Evolutionary conservation across 2,797 vertebrate species (phyloP).

Genomic region (Ispidina lecontei): DNA sequence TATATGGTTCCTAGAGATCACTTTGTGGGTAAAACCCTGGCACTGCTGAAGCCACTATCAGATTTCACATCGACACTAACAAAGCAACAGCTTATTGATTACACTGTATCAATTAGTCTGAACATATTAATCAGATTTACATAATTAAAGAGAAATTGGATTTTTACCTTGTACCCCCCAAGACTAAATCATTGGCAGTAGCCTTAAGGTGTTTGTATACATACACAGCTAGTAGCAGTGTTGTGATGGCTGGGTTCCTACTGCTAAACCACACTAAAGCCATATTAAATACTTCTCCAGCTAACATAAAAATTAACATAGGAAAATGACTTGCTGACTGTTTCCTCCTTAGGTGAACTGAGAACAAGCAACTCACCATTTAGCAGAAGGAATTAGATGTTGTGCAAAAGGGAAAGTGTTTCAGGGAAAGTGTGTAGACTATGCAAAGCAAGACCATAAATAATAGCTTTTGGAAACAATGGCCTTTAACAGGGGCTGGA

Average conservation of each 20-base stretch:
- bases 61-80: not conserved
- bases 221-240: not conserved
- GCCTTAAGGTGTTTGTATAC: not conserved
- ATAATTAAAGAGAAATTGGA: not conserved
- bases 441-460: conserved; percentile 32
- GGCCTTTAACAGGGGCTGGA: not conserved
- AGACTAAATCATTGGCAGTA: not conserved
- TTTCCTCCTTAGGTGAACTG: conserved; percentile 1
- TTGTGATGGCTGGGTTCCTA: not conserved
- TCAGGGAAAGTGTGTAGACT: conserved; percentile 51
- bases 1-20: not conserved
- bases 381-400: conserved; percentile 54
- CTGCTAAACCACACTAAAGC: not conserved
- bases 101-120: not conserved
- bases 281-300: conserved; percentile 11
- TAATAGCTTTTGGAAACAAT: not conserved
- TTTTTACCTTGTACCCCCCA: not conserved
- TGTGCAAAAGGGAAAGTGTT: conserved; percentile 45
- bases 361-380: conserved; percentile 34
- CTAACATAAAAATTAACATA: not conserved
- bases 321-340: not conserved
- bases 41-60: not conserved
- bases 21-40: not conserved
- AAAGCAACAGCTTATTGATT: conserved; percentile 1
- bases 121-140: not conserved